phyloP scores from a whole-genome alignment of 2,888 invertebrate species.

The Limnephilus rhombicus region DNA sequence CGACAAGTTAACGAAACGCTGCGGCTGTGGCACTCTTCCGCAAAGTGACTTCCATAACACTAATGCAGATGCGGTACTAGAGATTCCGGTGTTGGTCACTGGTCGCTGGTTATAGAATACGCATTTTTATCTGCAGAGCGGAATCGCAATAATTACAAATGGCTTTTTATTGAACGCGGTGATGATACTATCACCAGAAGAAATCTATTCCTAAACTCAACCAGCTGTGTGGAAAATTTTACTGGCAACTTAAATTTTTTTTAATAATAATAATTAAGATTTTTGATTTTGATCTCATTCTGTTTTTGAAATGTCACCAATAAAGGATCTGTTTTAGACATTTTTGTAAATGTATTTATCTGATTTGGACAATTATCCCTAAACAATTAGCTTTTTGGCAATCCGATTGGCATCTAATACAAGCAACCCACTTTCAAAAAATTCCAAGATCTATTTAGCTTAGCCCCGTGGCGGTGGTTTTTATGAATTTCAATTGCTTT shows the following conservation, averaged over 20 bases:
- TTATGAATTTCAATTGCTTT: too few relatives aligned
- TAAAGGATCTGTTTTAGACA: too few relatives aligned
- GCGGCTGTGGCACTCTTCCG: constrained; percentile 24
- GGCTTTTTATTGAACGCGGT: neutral
- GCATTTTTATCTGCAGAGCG: neutral
- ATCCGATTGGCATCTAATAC: too few relatives aligned
- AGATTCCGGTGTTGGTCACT: neutral
- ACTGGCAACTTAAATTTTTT: neutral
- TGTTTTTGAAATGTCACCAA: too few relatives aligned
- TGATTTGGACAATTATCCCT: too few relatives aligned
- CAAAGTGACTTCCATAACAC: constrained; percentile 9
- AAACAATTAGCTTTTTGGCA: too few relatives aligned
- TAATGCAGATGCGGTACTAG: neutral
- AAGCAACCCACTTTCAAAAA: too few relatives aligned
- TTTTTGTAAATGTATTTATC: too few relatives aligned
- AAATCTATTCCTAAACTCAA: neutral
- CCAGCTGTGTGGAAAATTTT: neutral
- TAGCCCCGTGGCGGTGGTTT: too few relatives aligned
- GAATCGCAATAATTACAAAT: neutral
- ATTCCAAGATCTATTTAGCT: too few relatives aligned
- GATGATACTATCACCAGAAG: neutral
- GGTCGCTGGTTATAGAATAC: neutral
- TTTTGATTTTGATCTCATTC: too few relatives aligned
- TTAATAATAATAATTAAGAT: neutral
- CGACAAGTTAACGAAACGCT: constrained; percentile 9